phyloP scores from a whole-genome alignment of 2,797 vertebrate genomes.

The Catharus ustulatus region DNA sequence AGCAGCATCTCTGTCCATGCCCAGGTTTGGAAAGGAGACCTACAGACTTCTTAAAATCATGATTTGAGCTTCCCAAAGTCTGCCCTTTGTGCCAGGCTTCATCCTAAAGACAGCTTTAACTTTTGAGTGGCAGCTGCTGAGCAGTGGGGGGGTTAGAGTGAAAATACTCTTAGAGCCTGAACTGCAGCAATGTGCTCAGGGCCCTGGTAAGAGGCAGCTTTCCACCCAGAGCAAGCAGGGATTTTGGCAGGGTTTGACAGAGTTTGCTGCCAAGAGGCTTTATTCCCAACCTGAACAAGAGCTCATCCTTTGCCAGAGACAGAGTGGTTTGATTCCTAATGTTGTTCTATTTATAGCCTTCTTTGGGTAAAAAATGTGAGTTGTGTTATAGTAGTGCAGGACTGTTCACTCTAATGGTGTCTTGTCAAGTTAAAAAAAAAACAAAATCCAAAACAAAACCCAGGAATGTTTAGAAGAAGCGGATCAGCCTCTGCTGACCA shows the following conservation, averaged over 20 bases:
- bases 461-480: not conserved
- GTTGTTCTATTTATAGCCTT: slow-evolving; percentile 71
- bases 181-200: not conserved
- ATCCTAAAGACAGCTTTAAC: not conserved
- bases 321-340: slow-evolving; percentile 55
- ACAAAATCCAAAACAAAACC: not conserved
- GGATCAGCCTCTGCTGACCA: slow-evolving; percentile 1
- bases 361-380: slow-evolving; percentile 73
- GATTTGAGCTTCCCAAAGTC: not conserved
- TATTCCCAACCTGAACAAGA: slow-evolving; percentile 63
- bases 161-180: not conserved
- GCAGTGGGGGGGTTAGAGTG: not conserved
- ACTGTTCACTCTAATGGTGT: not conserved
- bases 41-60: not conserved
- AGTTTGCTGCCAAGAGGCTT: slow-evolving; percentile 67
- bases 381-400: slow-evolving; percentile 37
- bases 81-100: not conserved
- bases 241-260: slow-evolving; percentile 41
- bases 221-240: not conserved
- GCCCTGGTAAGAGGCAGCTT: slow-evolving; percentile 5
- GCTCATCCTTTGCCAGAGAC: slow-evolving; percentile 61
- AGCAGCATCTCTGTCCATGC: not conserved
- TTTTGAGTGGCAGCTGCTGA: not conserved
- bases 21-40: not conserved
- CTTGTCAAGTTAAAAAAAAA: not conserved